These are phyloP conservation scores for Pygoscelis antarcticus DNA, from an alignment of 2,113 vertebrate genomes.

Conservation along the genomic window DNA sequence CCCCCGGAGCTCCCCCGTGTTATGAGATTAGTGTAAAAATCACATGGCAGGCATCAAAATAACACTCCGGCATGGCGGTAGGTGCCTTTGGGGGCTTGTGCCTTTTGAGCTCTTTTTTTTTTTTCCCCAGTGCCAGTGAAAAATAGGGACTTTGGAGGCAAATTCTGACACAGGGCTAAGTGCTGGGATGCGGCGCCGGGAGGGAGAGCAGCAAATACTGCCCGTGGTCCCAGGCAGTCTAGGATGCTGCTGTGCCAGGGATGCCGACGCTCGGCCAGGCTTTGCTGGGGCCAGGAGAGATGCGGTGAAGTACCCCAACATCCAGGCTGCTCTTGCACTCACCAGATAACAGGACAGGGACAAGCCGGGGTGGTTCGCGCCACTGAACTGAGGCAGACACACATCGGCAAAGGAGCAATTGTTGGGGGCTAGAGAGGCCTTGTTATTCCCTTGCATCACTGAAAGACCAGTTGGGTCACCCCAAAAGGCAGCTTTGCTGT, in stretches of 20 bases:
- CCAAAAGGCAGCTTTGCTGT: not conserved
- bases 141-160: not conserved
- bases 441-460: not conserved
- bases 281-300: not conserved
- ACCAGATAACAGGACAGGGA: not conserved
- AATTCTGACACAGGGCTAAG: not conserved
- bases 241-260: not conserved
- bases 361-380: not conserved
- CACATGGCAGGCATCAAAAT: conserved; percentile 16
- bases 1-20: not conserved
- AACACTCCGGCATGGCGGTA: rapidly evolving
- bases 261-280: rapidly evolving
- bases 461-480: not conserved
- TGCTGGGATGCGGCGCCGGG: rapidly evolving
- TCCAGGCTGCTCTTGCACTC: not conserved
- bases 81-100: not conserved
- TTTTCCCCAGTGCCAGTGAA: not conserved
- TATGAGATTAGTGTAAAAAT: conserved; percentile 26
- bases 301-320: rapidly evolving
- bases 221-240: not conserved
- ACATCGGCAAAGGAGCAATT: not conserved
- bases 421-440: not conserved
- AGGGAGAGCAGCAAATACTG: not conserved
- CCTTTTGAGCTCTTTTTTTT: not conserved
- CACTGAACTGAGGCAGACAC: rapidly evolving